Evolutionary conservation across 2,113 vertebrate genomes (phyloP).

Genomic region (Enhydra lutris): DNA sequence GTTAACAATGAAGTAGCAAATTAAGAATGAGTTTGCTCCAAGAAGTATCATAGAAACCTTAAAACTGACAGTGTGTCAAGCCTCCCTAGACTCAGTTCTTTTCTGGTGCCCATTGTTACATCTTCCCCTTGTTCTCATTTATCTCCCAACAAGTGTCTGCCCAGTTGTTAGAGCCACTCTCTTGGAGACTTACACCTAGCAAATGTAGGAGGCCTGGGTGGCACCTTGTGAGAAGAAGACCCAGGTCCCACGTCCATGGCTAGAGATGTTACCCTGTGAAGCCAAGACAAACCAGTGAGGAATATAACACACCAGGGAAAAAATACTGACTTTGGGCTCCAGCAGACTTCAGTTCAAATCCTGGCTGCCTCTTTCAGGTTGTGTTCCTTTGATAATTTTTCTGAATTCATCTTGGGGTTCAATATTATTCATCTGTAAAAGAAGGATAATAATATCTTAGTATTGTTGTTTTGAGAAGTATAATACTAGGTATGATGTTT

Average conservation of each 20-base stretch:
- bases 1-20: background rate
- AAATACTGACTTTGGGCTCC: no score
- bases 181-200: background rate
- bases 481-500: background rate
- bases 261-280: background rate
- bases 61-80: no score
- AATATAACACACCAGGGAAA: no score
- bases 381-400: background rate
- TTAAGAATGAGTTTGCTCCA: background rate
- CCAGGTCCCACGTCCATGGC: background rate
- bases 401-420: background rate
- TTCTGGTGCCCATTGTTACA: background rate
- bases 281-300: background rate
- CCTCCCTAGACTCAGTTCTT: background rate
- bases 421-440: background rate
- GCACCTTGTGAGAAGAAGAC: background rate
- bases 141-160: background rate
- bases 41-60: background rate
- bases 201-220: background rate
- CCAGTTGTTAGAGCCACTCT: background rate
- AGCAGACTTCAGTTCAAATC: background rate
- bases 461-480: background rate
- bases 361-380: background rate
- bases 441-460: background rate
- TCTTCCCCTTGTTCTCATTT: background rate